Evolutionary conservation across 2,113 vertebrate species (phyloP).

Genomic region (Festucalex cinctus): DNA sequence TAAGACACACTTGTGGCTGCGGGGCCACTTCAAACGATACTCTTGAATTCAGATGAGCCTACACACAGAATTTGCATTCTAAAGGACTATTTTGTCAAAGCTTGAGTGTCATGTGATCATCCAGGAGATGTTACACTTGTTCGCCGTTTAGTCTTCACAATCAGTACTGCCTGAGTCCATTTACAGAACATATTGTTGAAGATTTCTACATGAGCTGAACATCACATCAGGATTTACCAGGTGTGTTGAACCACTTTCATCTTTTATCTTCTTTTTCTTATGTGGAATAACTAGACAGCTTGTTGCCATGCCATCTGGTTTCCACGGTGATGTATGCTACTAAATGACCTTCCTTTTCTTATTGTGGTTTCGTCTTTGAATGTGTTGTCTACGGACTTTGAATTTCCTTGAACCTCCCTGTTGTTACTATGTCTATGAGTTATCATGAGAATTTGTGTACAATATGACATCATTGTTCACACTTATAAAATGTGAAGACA

Average conservation of each 20-base stretch:
- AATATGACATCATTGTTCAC: background rate
- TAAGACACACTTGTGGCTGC: slow-evolving; percentile 36
- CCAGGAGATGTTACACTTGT: slow-evolving; percentile 33
- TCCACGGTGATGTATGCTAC: slow-evolving; percentile 38
- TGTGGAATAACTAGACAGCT: slow-evolving; percentile 16
- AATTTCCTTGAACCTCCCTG: background rate
- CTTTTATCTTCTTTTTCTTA: slow-evolving; percentile 1
- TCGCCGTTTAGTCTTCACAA: slow-evolving; percentile 8
- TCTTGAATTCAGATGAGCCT: slow-evolving; percentile 69
- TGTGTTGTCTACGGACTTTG: slow-evolving; percentile 3
- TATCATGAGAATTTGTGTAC: background rate
- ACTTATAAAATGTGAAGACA: background rate
- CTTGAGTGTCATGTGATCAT: slow-evolving; percentile 48
- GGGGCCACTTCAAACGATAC: slow-evolving; percentile 64
- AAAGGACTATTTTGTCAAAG: slow-evolving; percentile 30
- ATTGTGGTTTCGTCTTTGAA: slow-evolving; percentile 5
- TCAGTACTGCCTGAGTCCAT: background rate
- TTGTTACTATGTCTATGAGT: background rate
- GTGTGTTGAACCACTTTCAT: slow-evolving; percentile 25
- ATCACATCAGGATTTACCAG: slow-evolving; percentile 20
- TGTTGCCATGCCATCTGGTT: slow-evolving; percentile 54
- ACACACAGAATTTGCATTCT: slow-evolving; percentile 51
- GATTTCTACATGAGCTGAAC: background rate
- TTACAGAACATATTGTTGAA: background rate
- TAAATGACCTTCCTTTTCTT: slow-evolving; percentile 24